Conservation (phyloP, 2,888 invertebrate genomes). For the Brachyptera putata region DNA sequence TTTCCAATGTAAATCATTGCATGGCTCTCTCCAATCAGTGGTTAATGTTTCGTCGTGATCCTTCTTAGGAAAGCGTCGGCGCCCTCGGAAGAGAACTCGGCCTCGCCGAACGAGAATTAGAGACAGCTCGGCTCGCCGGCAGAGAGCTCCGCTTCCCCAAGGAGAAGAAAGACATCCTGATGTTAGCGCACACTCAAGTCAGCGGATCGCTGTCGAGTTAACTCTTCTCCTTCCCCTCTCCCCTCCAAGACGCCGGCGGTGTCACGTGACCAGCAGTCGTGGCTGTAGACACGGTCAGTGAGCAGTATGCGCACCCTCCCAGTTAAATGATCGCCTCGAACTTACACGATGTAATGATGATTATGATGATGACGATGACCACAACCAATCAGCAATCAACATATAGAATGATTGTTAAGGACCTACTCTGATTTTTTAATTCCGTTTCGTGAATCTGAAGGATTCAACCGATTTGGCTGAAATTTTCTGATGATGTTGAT, state of each 20-base stretch:
- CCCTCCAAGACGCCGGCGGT: background rate
- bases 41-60: constrained; percentile 38
- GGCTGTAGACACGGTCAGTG: background rate
- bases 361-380: too few species aligned
- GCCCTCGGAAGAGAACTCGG: constrained; percentile 77
- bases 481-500: too few species aligned
- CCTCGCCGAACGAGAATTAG: constrained; percentile 80
- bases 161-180: constrained; percentile 91
- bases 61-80: constrained; percentile 63
- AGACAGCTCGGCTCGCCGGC: constrained; percentile 80
- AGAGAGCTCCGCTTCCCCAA: constrained; percentile 90
- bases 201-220: constrained; percentile 32
- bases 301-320: background rate
- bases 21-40: too few species aligned
- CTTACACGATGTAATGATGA: too few species aligned
- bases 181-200: constrained; percentile 82
- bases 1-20: too few species aligned
- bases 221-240: background rate
- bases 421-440: too few species aligned
- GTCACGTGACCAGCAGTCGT: background rate
- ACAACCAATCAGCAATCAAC: too few species aligned
- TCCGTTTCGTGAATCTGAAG: too few species aligned
- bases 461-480: too few species aligned
- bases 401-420: too few species aligned
- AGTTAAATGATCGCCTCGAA: too few species aligned